These are phyloP conservation scores for Enteromius afrohamiltoni DNA, from an alignment of 2,797 vertebrate species.

Conservation along the genomic window DNA sequence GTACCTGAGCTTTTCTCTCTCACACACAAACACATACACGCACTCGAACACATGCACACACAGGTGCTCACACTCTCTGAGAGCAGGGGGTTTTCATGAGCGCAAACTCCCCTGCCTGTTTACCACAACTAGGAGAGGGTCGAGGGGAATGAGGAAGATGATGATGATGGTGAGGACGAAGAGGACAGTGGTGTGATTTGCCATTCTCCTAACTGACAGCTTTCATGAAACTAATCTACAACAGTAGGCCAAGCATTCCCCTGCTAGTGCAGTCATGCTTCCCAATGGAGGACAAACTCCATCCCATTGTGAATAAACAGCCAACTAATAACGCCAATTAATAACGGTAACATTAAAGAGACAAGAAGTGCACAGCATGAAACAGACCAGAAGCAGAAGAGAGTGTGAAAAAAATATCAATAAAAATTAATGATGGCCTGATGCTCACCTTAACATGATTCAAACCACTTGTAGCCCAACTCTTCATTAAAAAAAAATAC, in stretches of 20 bases:
- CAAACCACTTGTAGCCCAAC: not conserved
- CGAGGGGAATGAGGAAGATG: conserved; percentile 33
- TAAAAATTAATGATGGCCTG: not conserved
- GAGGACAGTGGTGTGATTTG: conserved; percentile 42
- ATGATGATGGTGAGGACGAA: conserved; percentile 30
- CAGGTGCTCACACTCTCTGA: conserved; percentile 5
- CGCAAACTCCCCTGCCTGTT: conserved; percentile 22
- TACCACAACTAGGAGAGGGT: conserved; percentile 34
- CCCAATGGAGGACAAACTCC: conserved; percentile 48
- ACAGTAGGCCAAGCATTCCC: conserved; percentile 29
- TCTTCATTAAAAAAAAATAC: not conserved
- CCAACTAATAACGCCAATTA: not conserved
- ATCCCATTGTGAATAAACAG: conserved; percentile 37
- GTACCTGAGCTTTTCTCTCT: not conserved
- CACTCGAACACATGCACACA: conserved; percentile 12
- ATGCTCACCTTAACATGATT: conserved; percentile 11
- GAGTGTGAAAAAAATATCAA: conserved; percentile 5
- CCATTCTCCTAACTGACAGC: conserved; percentile 40
- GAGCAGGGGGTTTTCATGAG: conserved; percentile 22
- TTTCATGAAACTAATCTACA: conserved; percentile 38
- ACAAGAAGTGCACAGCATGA: conserved; percentile 32
- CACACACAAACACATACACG: not conserved
- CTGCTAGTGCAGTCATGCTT: conserved; percentile 46
- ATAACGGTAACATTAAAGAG: not conserved
- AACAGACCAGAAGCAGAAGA: conserved; percentile 55